phyloP scores from a whole-genome alignment of 2,113 vertebrate genomes.

The Plecotus auritus region DNA sequence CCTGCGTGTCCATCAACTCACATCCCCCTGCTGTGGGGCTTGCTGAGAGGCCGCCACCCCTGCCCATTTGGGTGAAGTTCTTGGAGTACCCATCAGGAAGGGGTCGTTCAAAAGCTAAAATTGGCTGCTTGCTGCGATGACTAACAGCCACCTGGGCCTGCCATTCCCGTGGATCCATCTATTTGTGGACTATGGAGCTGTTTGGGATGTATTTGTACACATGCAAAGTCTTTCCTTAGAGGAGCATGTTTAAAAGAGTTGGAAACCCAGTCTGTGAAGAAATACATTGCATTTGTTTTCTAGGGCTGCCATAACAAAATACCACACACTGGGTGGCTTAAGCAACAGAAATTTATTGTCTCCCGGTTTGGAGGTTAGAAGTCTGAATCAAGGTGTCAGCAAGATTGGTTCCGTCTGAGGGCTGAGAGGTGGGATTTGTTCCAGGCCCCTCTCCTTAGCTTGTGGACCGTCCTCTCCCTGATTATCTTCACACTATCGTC shows the following conservation, averaged over 20 bases:
- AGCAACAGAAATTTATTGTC: neutral
- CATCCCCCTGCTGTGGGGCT: neutral
- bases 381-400: neutral
- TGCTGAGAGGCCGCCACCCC: neutral
- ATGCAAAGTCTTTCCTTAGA: neutral
- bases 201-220: neutral
- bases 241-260: neutral
- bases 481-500: neutral
- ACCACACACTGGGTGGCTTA: neutral
- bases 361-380: neutral
- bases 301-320: neutral
- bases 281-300: neutral
- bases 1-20: conserved; percentile 11
- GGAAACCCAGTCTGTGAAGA: conserved; percentile 6
- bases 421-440: neutral
- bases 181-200: conserved; percentile 37
- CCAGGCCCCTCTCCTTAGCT: neutral
- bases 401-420: neutral
- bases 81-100: conserved; percentile 40
- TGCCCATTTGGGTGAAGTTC: neutral
- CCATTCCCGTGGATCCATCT: neutral
- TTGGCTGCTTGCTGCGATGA: conserved; percentile 42
- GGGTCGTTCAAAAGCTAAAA: neutral
- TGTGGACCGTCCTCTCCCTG: neutral
- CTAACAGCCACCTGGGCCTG: conserved; percentile 66